These are phyloP conservation scores for Nephrotoma guestfalica DNA, from an alignment of 2,888 invertebrate genomes.

Conservation along the genomic window DNA sequence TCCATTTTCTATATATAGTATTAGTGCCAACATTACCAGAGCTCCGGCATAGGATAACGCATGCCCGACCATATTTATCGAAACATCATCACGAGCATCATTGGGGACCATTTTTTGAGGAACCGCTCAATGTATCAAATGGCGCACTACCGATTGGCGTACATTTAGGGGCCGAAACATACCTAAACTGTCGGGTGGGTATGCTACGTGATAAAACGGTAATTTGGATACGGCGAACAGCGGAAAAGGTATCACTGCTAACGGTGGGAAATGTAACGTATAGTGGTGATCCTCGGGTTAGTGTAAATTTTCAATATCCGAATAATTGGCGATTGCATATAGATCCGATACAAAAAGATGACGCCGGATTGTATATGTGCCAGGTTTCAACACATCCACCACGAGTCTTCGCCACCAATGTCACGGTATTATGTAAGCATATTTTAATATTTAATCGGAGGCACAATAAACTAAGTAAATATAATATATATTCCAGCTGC, in stretches of 20 bases:
- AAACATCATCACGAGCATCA: conserved; percentile 55
- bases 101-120: conserved; percentile 59
- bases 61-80: background rate
- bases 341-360: conserved; percentile 53
- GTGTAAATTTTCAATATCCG: conserved; percentile 52
- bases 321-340: conserved; percentile 56
- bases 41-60: background rate
- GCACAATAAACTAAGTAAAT: background rate
- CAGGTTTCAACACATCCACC: conserved; percentile 72
- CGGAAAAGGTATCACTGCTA: conserved; percentile 46
- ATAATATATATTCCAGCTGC: conserved; percentile 40
- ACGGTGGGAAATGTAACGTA: conserved; percentile 50
- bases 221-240: conserved; percentile 50
- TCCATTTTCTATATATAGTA: background rate
- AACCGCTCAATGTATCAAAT: conserved; percentile 37
- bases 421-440: conserved; percentile 58
- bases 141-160: conserved; percentile 41
- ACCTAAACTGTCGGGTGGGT: conserved; percentile 50
- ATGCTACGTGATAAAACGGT: conserved; percentile 59
- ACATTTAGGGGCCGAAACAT: conserved; percentile 48
- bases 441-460: background rate
- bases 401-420: conserved; percentile 56
- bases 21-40: background rate
- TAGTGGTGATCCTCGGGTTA: conserved; percentile 46
- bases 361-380: conserved; percentile 63